phyloP scores from a whole-genome alignment of 1,140 invertebrate species.

The Hermetia illucens region DNA sequence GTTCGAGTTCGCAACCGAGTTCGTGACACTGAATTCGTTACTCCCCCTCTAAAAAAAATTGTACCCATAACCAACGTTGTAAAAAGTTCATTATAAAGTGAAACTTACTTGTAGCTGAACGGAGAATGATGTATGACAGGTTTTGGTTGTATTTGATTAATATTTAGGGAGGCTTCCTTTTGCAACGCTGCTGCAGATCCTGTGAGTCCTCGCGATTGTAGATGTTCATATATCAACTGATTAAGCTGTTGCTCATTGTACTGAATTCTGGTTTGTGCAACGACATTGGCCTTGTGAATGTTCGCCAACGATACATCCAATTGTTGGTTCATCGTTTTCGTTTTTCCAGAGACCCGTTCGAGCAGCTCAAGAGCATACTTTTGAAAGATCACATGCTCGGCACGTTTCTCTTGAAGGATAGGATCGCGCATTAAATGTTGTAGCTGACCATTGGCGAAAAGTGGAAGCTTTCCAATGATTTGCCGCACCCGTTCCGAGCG shows the following conservation, averaged over 20 bases:
- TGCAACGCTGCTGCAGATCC: slow-evolving; percentile 59
- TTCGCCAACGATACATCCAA: slow-evolving; percentile 72
- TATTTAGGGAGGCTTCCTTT: slow-evolving; percentile 53
- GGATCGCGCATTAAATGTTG: slow-evolving; percentile 92
- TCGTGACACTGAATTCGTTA: slow-evolving; percentile 7
- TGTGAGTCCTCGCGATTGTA: slow-evolving; percentile 57
- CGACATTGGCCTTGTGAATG: slow-evolving; percentile 84
- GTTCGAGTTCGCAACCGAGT: slow-evolving; percentile 21
- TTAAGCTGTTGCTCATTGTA: slow-evolving; percentile 87
- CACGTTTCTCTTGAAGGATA: slow-evolving; percentile 86
- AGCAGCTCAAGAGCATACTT: slow-evolving; percentile 86
- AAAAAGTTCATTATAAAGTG: slow-evolving; percentile 15
- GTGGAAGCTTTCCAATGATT: slow-evolving; percentile 88
- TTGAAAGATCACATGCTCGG: slow-evolving; percentile 92
- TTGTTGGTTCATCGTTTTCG: slow-evolving; percentile 62
- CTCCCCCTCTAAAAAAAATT: background rate
- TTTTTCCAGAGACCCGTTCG: slow-evolving; percentile 82
- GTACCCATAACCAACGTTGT: background rate
- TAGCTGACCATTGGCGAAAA: slow-evolving; percentile 86
- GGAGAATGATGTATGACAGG: slow-evolving; percentile 33
- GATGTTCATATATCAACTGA: slow-evolving; percentile 82
- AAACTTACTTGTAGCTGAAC: slow-evolving; percentile 38
- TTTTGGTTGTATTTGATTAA: slow-evolving; percentile 19
- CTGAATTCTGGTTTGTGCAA: slow-evolving; percentile 87
- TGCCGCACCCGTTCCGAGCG: slow-evolving; percentile 83